Conservation (phyloP, 2,113 vertebrate genomes). For the Felis chaus region DNA sequence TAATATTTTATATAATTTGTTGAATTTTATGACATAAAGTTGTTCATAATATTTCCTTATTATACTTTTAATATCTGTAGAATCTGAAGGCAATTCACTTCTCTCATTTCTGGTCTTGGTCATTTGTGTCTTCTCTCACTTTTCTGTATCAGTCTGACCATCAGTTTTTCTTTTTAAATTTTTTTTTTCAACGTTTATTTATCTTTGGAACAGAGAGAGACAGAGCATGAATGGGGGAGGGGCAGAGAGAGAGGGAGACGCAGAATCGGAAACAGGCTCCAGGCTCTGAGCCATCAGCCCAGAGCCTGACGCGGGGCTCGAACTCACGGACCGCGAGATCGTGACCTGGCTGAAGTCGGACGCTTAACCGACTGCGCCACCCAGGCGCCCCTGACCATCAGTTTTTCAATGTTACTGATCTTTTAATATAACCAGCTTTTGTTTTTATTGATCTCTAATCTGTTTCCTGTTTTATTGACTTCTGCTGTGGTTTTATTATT, state of each 20-base stretch:
- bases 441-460: neutral
- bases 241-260: too few species aligned
- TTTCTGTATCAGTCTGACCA: neutral
- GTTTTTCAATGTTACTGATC: neutral
- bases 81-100: neutral
- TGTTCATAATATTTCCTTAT: neutral
- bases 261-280: too few species aligned
- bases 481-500: neutral
- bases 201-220: too few species aligned
- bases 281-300: too few species aligned
- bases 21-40: slow-evolving; percentile 6
- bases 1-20: slow-evolving; percentile 19
- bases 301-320: too few species aligned
- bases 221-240: too few species aligned
- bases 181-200: too few species aligned
- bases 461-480: neutral
- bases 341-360: too few species aligned
- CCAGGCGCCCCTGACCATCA: neutral
- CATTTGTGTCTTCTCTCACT: neutral
- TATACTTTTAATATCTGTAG: neutral
- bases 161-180: neutral
- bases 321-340: too few species aligned
- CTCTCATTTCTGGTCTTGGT: neutral
- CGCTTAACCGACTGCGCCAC: too few species aligned
- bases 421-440: neutral